Base-by-base conservation (phyloP, 2,797 vertebrate species). In the Melanotaenia pygmaea region DNA sequence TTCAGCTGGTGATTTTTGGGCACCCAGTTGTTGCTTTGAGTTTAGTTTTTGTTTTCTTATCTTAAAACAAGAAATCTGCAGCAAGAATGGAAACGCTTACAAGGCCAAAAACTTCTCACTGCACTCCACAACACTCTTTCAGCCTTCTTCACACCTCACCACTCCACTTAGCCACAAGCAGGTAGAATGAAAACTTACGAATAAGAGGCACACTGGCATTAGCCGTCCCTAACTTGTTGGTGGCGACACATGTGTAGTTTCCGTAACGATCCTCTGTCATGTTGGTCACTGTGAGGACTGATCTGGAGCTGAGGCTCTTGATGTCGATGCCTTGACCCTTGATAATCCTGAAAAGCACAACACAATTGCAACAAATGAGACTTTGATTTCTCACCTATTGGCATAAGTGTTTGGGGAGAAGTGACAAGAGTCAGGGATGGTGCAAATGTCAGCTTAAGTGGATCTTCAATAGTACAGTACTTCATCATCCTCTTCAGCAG, bases 231-330 rank as follows among this genome's bases (percentile, higher is more conserved):
- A 99, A 93, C 92, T 96, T 97, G 95, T 99, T 99, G 95, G 92
- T 89, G 83, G 97, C 98, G 89, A 99, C 95, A 76, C 98, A 99
- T 10, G 98, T 99, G 92, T 99, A 99, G 95, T 99, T 99, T 90
- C 98, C 98, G 73, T 99, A 99, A 92, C 97, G 97, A 91, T 99
- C 98, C 92, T 99, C 97, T 89, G 98, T 99, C 95, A 99, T 97
- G 84, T 99, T 99, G 94, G 89, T 97, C 89, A 99, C 95, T 74
- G 97, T 98, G 86, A 99, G 97, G 89, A 99, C 91, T 84, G 98
- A 99, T 95, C 97, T 98, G 82, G 97, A 96, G 91, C 94, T 98
- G 88, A 96, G 95, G 91, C 94, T 99, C 93, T 98, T 97, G 95
- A 99, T 98, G 74, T 96, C 94, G 81, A 99, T 97, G 84, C 97